A percentile compares a stretch with the other conserved stretches of the same genome.
Evolutionary conservation across 2,888 invertebrate species (phyloP).

Genomic region (Clistopyga incitator): DNA sequence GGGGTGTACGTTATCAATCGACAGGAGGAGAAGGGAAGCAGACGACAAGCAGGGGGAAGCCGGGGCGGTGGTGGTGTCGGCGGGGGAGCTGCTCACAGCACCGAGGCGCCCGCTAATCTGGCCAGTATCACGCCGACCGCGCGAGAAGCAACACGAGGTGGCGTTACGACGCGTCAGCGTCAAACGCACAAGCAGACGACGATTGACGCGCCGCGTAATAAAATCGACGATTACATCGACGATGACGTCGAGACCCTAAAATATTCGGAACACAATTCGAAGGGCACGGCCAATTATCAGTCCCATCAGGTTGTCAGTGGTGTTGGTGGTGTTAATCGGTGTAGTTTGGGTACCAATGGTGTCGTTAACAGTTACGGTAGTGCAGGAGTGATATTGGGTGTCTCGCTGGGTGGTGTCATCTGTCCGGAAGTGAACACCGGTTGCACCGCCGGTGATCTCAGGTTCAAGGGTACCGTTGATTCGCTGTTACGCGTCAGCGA

Average conservation of each 20-base stretch:
- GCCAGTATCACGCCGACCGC: conserved; percentile 83
- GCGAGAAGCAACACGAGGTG: conserved; percentile 81
- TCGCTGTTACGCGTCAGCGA: conserved; percentile 76
- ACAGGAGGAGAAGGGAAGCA: conserved; percentile 75
- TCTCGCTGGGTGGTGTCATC: conserved; percentile 60
- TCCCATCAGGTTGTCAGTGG: conserved; percentile 30
- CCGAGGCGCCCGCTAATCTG: conserved; percentile 81
- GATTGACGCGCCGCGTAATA: conserved; percentile 60
- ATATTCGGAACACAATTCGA: conserved; percentile 68
- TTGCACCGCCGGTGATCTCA: conserved; percentile 61
- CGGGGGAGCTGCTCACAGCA: conserved; percentile 74
- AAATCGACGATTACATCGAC: conserved; percentile 62
- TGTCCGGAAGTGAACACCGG: conserved; percentile 66
- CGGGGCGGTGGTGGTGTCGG: conserved; percentile 74
- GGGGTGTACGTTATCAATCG: conserved; percentile 72
- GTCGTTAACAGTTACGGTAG: conserved; percentile 62
- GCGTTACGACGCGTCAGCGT: conserved; percentile 74
- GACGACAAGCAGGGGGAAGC: conserved; percentile 79
- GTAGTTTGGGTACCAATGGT: conserved; percentile 52
- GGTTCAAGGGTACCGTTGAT: conserved; percentile 78
- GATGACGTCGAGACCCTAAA: conserved; percentile 63
- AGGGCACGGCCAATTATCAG: conserved; percentile 50
- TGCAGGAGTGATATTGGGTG: conserved; percentile 69
- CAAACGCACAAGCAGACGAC: conserved; percentile 72
- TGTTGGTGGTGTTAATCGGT: conserved; percentile 5